These are phyloP conservation scores for Dicyrtoma fusca DNA, from an alignment of 2,888 invertebrate species.

Conservation along the genomic window DNA sequence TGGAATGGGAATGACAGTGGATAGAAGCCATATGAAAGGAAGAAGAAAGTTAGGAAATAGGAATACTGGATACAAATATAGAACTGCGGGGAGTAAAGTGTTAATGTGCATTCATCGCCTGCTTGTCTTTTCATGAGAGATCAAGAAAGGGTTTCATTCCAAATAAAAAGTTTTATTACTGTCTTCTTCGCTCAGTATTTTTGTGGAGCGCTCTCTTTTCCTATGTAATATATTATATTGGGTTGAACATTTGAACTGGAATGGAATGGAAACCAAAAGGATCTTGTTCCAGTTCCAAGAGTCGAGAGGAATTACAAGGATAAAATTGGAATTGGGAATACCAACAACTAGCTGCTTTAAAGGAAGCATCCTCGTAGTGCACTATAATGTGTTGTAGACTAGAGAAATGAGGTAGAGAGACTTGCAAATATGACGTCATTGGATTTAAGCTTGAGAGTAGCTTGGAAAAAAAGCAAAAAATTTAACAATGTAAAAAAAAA, in stretches of 20 bases:
- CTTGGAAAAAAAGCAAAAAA: not conserved
- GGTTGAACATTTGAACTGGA: no score
- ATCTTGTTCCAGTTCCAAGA: slow-evolving; percentile 39
- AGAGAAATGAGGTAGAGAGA: no score
- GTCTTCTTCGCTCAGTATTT: not conserved
- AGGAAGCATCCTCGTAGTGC: no score
- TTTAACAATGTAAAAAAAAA: no score
- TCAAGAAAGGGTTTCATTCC: slow-evolving; percentile 4
- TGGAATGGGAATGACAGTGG: not conserved
- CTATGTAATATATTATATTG: not conserved
- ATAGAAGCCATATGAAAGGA: not conserved
- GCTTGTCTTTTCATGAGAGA: no score
- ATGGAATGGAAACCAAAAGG: slow-evolving; percentile 23
- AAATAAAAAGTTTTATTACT: slow-evolving; percentile 26
- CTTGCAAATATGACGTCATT: no score
- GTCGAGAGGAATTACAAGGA: not conserved
- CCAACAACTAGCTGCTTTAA: not conserved
- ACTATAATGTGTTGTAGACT: no score
- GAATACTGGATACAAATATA: not conserved
- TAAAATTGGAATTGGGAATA: not conserved
- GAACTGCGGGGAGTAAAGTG: not conserved
- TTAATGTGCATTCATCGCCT: no score
- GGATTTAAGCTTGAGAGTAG: no score
- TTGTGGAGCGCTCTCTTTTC: slow-evolving; percentile 8
- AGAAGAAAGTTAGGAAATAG: not conserved